Evolutionary conservation across 1,140 invertebrate genomes (phyloP), one percentile per base, ranked within the genome.

Genomic region (Palaemon carinicauda): DNA sequence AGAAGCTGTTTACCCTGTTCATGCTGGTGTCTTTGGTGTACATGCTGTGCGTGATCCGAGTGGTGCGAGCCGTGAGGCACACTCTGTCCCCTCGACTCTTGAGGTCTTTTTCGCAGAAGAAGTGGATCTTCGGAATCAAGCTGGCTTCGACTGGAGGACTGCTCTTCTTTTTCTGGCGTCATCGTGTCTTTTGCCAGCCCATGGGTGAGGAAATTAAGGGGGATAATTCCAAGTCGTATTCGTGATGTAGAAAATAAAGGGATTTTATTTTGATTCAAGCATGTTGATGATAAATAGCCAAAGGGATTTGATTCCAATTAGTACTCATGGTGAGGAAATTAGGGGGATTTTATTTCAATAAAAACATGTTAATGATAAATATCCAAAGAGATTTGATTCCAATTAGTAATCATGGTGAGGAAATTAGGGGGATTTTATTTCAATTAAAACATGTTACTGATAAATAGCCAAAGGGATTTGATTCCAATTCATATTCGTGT

Each of bases 1-100:
- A 89, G 81, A 89, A 89, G 92, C 95, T 98, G 90, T 98, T 98
- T 92, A 96, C 98, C 89, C 93, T 95, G 81, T 98, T 98, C 91
- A 98, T 98, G 97, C 92, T 96, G 87, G 95, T 95, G 84, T 96
- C 96, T 50, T 91, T 97, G 82, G 93, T 94, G 84, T 96, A 97
- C 90, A 97, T 97, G 96, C 91, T 97, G 88, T 94, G 94, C 77
- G 93, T 93, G 82, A 93, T 95, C 88, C 93, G 93, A 91, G 90
- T 92, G 27, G 91, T 92, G 87, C 89, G 90, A 29, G 89, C 91
- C 69, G 91, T 79, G 88, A 91, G 81, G 91, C 93, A 82, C 91
- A 92, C 87, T 85, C 92, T 90, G 91, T 91, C 79, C 19, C 88
- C 90, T 10, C 54, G 75, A 75, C 90, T 93, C 89, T 91, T 88